A percentile compares a stretch with the other conserved stretches of the same genome.
Conservation (phyloP, 2,888 invertebrate genomes). For the Osedax fenrisi region DNA sequence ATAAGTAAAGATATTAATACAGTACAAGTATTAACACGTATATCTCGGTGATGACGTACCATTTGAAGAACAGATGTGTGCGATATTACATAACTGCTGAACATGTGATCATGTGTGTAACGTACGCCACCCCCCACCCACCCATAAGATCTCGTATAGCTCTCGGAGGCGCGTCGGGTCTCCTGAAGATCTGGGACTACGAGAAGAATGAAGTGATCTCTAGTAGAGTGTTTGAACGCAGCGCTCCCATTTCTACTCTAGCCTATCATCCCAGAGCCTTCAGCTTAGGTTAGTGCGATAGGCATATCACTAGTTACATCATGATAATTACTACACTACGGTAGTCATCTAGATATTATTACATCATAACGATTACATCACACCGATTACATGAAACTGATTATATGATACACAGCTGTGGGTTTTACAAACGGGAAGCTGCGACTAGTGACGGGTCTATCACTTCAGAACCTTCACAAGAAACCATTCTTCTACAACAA, state of each 20-base stretch:
- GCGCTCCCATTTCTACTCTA: slow-evolving; percentile 43
- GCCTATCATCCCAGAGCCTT: slow-evolving; percentile 41
- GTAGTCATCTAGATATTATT: too few relatives aligned
- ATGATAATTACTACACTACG: too few relatives aligned
- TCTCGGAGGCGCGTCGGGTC: slow-evolving; percentile 49
- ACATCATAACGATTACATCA: too few relatives aligned
- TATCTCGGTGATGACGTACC: too few relatives aligned
- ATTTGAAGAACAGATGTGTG: too few relatives aligned
- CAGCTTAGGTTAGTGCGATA: not conserved
- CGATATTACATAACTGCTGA: too few relatives aligned
- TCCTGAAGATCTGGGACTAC: slow-evolving; percentile 50
- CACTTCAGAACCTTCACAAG: slow-evolving; percentile 43
- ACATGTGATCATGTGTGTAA: too few relatives aligned
- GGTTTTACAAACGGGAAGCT: slow-evolving; percentile 41
- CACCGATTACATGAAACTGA: too few relatives aligned
- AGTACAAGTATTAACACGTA: too few relatives aligned
- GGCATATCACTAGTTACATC: not conserved
- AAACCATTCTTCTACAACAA: slow-evolving; percentile 47
- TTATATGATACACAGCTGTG: slow-evolving; percentile 32
- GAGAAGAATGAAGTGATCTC: slow-evolving; percentile 37
- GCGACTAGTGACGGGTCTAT: slow-evolving; percentile 46
- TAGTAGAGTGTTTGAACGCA: slow-evolving; percentile 42
- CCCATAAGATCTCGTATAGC: slow-evolving; percentile 46
- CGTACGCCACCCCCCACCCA: too few relatives aligned
- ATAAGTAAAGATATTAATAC: too few relatives aligned